phyloP scores from a whole-genome alignment of 1,140 invertebrate genomes.

The Laodelphax striatellus region DNA sequence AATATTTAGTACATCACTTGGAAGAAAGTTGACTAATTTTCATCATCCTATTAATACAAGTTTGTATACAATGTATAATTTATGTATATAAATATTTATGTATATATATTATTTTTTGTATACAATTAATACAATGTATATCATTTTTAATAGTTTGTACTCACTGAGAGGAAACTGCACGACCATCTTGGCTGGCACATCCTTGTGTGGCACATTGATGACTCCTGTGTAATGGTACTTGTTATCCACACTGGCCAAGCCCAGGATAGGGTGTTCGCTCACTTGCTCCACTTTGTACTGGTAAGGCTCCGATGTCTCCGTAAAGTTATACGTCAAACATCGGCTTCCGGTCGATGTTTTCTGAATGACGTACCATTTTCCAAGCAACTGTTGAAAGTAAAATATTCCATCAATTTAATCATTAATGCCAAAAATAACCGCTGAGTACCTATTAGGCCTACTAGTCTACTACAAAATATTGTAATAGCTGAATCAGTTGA shows the following conservation, averaged over 20 bases:
- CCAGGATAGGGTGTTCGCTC: slow-evolving; percentile 54
- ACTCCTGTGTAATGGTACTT: slow-evolving; percentile 63
- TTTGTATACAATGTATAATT: too few species aligned
- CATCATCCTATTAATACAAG: too few species aligned
- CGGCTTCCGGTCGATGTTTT: slow-evolving; percentile 69
- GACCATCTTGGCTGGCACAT: slow-evolving; percentile 54
- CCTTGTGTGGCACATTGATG: slow-evolving; percentile 48
- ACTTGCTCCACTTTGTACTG: slow-evolving; percentile 57
- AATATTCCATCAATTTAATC: too few species aligned
- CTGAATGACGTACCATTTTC: slow-evolving; percentile 70
- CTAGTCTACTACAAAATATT: too few species aligned
- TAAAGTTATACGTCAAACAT: slow-evolving; percentile 69
- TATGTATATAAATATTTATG: too few species aligned
- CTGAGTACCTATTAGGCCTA: too few species aligned
- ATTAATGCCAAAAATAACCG: too few species aligned
- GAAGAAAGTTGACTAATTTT: too few species aligned
- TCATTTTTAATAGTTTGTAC: slow-evolving; percentile 27
- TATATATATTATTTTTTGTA: too few species aligned
- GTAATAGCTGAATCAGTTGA: too few species aligned
- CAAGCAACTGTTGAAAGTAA: slow-evolving; percentile 37
- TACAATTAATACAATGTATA: background rate
- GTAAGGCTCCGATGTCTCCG: slow-evolving; percentile 46
- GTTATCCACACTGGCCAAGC: slow-evolving; percentile 39
- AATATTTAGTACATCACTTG: too few species aligned
- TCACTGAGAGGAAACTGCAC: slow-evolving; percentile 73